phyloP scores from a whole-genome alignment of 2,888 invertebrate species.

The Eilema sororculum region DNA sequence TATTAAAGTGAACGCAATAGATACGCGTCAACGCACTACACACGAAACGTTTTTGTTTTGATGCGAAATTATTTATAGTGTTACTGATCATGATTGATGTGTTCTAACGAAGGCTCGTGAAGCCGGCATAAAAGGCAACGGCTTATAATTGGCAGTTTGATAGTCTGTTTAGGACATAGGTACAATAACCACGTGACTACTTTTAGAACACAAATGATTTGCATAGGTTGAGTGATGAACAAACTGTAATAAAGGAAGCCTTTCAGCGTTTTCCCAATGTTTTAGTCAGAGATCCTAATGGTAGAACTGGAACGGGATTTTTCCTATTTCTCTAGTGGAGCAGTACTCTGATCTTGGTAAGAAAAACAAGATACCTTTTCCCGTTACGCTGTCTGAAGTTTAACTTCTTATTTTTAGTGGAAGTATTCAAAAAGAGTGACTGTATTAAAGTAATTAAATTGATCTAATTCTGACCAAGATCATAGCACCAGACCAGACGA shows the following conservation, averaged over 20 bases:
- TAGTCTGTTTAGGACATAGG: not conserved
- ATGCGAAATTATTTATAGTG: not conserved
- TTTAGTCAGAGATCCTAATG: not conserved
- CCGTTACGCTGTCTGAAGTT: not conserved
- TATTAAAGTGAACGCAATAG: conserved; percentile 16
- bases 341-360: no score
- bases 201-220: not conserved
- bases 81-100: conserved; percentile 1
- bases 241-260: not conserved
- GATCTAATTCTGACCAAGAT: not conserved
- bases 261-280: not conserved
- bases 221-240: not conserved
- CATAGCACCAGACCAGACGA: no score
- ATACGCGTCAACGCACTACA: conserved; percentile 24
- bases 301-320: not conserved
- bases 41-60: not conserved
- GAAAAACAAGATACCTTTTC: not conserved
- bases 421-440: not conserved
- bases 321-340: not conserved
- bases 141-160: not conserved
- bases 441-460: not conserved
- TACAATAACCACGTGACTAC: not conserved
- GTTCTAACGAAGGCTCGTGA: conserved; percentile 2
- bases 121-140: not conserved
- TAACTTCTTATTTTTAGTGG: not conserved